Base-by-base conservation (phyloP, 1,140 invertebrate genomes). In the Lucilia cuprina region DNA sequence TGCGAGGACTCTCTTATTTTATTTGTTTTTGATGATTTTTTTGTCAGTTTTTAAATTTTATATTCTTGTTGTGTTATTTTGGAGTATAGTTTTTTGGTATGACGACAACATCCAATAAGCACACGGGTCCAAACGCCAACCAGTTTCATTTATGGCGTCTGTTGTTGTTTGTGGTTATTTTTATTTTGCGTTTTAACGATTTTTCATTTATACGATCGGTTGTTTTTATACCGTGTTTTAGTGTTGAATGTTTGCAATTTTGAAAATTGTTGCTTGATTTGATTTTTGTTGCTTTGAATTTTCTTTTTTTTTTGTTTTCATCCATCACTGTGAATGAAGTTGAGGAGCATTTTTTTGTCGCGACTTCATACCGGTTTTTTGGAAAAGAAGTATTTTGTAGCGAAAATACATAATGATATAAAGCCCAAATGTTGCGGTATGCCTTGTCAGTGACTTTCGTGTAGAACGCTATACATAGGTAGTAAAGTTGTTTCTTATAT, bases 71-170 rank as follows among this genome's bases (percentile, higher is more conserved):
- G 65, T 70, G 65, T n/a, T 70, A 17, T 21, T 21, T 21, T 70
- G 19, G 17, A 19, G 60, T 21, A 41, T n/a, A 35, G 30, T 75
- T 30, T 13, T 75, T 78, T 78, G 13, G 13, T 35, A 35, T 55
- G 50, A 35, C 35, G 41, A 19, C 74, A 80, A 80, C 41, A 78
- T 41, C 10, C 7, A 41, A 41, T 41, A 41, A 41, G 25, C 25
- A 78, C 75, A 78, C 30, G 74, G 21, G 10, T 35, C 30, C 74
- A 77, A 41, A 41, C 41, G 41, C 34, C 74, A 80, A 80, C 77
- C 41, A 49, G 41, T 78, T 78, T 78, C 75, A 47, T 41, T 78
- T 78, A 47, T 78, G 35, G 34, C 75, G 35, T 78, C 35, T 78
- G 65, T 4, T 80, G 49, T 80, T 80, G 34, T 34, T 25, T 74